A percentile compares a stretch with the other conserved stretches of the same genome.
These are phyloP conservation scores for Cephalopterus ornatus DNA, from an alignment of 2,113 vertebrate genomes.

Conservation along the genomic window DNA sequence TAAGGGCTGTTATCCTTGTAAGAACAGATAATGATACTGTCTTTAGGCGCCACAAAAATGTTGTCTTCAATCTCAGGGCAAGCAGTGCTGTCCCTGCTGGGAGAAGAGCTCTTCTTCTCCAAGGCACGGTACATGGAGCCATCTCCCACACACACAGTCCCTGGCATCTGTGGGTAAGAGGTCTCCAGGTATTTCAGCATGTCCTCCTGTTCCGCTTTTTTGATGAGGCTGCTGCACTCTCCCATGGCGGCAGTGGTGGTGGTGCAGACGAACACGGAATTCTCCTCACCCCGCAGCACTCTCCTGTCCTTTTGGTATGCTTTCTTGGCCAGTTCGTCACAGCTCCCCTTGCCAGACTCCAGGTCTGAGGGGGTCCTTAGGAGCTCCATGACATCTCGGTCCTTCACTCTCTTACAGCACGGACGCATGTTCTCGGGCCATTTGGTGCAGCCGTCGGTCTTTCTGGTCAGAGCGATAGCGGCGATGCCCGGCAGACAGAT, in stretches of 20 bases:
- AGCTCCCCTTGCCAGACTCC: conserved; percentile 76
- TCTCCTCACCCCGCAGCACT: conserved; percentile 17
- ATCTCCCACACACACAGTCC: conserved; percentile 54
- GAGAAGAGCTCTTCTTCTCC: conserved; percentile 62
- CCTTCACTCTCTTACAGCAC: conserved; percentile 62
- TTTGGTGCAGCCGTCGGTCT: conserved; percentile 82
- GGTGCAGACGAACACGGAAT: conserved; percentile 60
- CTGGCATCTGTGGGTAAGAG: conserved; percentile 70
- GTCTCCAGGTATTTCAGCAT: conserved; percentile 74
- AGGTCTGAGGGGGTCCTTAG: conserved; percentile 77
- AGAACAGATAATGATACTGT: conserved; percentile 78
- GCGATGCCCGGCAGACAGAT: conserved; percentile 83
- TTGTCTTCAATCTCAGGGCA: conserved; percentile 70
- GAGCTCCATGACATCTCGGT: conserved; percentile 73
- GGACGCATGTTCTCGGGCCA: conserved; percentile 74
- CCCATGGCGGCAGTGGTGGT: conserved; percentile 32
- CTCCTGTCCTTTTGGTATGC: conserved; percentile 32
- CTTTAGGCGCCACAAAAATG: conserved; percentile 76
- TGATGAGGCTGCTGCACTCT: conserved; percentile 65
- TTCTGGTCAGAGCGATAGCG: conserved; percentile 79
- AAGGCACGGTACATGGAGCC: conserved; percentile 71
- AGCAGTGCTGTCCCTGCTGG: conserved; percentile 57
- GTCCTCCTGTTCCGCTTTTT: conserved; percentile 66
- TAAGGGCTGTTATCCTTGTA: conserved; percentile 78
- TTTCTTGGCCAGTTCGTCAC: conserved; percentile 67